Percentiles rank a stretch among this genome's conserved stretches.
Evolutionary conservation across 2,888 invertebrate species (phyloP).

Genomic region (Octodonta nipae): DNA sequence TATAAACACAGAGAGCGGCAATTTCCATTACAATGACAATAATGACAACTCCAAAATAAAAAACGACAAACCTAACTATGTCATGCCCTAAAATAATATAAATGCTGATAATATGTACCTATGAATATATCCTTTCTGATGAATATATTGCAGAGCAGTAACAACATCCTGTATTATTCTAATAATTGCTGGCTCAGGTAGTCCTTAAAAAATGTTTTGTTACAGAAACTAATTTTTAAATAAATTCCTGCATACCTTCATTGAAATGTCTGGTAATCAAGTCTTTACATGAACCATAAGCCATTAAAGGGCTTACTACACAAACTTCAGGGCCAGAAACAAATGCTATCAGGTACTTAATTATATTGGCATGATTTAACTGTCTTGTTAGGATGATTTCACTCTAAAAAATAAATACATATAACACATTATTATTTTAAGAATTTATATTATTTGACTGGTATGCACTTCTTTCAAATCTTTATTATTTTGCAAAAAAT

Average conservation of each 20-base stretch:
- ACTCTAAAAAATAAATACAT: conserved; percentile 41
- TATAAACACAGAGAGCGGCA: no score
- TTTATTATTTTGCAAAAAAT: no score
- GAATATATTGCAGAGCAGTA: conserved; percentile 70
- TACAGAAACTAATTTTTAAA: background rate
- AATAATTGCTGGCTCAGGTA: conserved; percentile 71
- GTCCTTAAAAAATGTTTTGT: conserved; percentile 41
- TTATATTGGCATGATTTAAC: conserved; percentile 64
- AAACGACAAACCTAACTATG: no score
- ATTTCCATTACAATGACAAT: no score
- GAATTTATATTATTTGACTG: no score
- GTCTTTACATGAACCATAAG: conserved; percentile 71
- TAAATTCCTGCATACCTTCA: conserved; percentile 27
- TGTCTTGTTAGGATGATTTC: conserved; percentile 68
- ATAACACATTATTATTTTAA: background rate
- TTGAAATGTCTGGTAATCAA: conserved; percentile 63
- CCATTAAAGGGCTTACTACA: conserved; percentile 70
- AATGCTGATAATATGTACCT: conserved; percentile 49
- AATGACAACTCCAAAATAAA: no score
- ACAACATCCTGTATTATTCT: conserved; percentile 67
- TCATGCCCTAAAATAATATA: no score
- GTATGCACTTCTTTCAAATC: no score
- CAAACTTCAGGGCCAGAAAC: conserved; percentile 65
- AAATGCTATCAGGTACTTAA: conserved; percentile 63
- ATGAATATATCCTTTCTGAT: conserved; percentile 72